A percentile compares a stretch with the other conserved stretches of the same genome.
These are phyloP conservation scores for Coecobrya sp. DNA, from an alignment of 2,888 invertebrate species.

Conservation along the genomic window DNA sequence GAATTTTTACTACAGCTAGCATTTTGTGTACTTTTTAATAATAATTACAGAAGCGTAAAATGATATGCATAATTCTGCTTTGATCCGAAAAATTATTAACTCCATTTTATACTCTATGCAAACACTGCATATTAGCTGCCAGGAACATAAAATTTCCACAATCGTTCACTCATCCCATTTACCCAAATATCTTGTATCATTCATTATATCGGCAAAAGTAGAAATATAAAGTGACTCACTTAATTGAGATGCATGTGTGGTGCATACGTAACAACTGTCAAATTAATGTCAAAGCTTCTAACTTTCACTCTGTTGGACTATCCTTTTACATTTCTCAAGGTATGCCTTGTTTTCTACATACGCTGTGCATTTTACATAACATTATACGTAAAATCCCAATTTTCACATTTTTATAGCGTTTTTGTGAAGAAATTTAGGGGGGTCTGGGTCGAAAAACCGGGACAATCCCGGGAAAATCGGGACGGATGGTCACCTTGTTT, in stretches of 20 bases:
- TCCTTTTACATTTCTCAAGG: not conserved
- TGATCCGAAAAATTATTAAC: conserved; percentile 15
- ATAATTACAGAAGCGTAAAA: conserved; percentile 53
- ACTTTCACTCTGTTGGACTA: not conserved
- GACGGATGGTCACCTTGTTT: no score
- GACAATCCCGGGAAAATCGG: no score
- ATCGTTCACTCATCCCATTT: not conserved
- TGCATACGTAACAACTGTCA: not conserved
- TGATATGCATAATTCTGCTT: conserved; percentile 52
- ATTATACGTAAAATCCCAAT: no score
- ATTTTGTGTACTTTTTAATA: not conserved
- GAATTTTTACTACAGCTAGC: no score
- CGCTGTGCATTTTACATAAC: not conserved
- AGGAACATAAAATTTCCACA: not conserved
- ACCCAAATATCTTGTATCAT: not conserved
- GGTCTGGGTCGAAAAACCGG: no score
- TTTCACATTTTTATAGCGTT: no score
- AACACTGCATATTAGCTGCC: not conserved
- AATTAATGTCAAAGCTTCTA: not conserved
- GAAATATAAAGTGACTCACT: conserved; percentile 26
- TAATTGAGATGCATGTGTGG: not conserved
- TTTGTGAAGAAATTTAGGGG: no score
- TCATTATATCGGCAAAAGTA: conserved; percentile 28
- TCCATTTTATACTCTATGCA: not conserved
- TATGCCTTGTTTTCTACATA: not conserved